Percentiles rank a stretch among this genome's conserved stretches.
phyloP scores from a whole-genome alignment of 1,140 invertebrate genomes.

The Drosophila dunni region DNA sequence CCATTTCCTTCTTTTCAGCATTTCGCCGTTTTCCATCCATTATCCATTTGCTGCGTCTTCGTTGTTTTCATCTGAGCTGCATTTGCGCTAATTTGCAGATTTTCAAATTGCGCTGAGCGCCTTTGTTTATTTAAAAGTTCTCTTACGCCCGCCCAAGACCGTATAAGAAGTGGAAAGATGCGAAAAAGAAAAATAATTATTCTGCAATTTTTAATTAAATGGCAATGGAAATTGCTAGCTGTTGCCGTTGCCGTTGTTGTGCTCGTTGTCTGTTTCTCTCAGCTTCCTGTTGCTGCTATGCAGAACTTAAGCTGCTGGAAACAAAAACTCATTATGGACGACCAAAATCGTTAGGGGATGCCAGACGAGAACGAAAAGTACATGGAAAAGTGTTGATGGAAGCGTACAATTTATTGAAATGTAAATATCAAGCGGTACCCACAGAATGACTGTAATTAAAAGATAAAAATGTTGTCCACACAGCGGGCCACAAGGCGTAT shows the following conservation, averaged over 20 bases:
- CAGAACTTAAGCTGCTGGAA: conserved; percentile 77
- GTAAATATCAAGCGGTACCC: conserved; percentile 69
- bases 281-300: conserved; percentile 36
- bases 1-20: conserved; percentile 13
- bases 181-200: conserved; percentile 79
- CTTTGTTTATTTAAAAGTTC: conserved; percentile 78
- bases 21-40: conserved; percentile 27
- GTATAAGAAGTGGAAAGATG: conserved; percentile 44
- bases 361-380: conserved; percentile 15
- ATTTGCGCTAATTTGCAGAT: conserved; percentile 81
- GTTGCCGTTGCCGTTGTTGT: conserved; percentile 4
- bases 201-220: conserved; percentile 83
- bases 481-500: conserved; percentile 53
- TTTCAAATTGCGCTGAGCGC: conserved; percentile 70
- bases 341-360: conserved; percentile 72
- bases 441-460: conserved; percentile 73
- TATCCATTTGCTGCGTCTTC: conserved; percentile 8
- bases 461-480: conserved; percentile 56
- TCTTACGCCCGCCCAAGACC: conserved; percentile 11
- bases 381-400: conserved; percentile 45
- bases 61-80: conserved; percentile 52
- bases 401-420: conserved; percentile 77
- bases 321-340: conserved; percentile 80
- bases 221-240: conserved; percentile 77
- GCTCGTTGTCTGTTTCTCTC: conserved; percentile 16